Percentiles rank a stretch among this genome's conserved stretches.
phyloP scores from a whole-genome alignment of 2,888 invertebrate genomes.

The Eurytoma adleriae region DNA sequence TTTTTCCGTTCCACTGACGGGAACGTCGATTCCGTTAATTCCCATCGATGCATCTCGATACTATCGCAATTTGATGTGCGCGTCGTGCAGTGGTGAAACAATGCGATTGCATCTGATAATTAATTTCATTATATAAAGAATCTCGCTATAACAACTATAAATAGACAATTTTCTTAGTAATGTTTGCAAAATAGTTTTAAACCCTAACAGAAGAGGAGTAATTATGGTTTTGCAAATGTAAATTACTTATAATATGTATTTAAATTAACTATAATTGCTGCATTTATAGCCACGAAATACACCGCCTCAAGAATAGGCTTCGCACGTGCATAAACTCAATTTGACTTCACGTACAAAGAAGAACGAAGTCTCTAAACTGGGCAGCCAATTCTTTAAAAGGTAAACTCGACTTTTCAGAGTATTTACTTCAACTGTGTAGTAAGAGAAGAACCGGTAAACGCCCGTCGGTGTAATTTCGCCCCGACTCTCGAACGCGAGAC shows the following conservation, averaged over 20 bases:
- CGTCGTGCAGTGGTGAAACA: not conserved
- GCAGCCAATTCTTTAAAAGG: no score
- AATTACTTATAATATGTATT: conserved; percentile 32
- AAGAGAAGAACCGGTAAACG: no score
- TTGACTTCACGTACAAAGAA: no score
- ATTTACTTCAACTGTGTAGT: no score
- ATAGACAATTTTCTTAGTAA: not conserved
- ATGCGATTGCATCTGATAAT: conserved; percentile 4
- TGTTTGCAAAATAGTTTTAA: not conserved
- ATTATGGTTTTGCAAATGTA: conserved; percentile 38
- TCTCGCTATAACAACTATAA: not conserved
- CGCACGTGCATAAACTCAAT: not conserved
- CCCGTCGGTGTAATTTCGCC: no score
- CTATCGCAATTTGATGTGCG: not conserved
- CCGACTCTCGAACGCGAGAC: no score
- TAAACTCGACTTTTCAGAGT: no score
- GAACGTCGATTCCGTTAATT: not conserved
- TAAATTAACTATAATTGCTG: conserved; percentile 25
- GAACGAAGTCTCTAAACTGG: no score
- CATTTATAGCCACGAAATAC: no score
- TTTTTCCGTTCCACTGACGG: no score
- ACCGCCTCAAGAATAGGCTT: no score
- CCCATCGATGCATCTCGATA: not conserved
- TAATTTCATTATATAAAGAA: not conserved
- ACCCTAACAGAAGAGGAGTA: not conserved